Conservation (phyloP, 2,888 invertebrate genomes). For the Spilosoma lubricipeda region DNA sequence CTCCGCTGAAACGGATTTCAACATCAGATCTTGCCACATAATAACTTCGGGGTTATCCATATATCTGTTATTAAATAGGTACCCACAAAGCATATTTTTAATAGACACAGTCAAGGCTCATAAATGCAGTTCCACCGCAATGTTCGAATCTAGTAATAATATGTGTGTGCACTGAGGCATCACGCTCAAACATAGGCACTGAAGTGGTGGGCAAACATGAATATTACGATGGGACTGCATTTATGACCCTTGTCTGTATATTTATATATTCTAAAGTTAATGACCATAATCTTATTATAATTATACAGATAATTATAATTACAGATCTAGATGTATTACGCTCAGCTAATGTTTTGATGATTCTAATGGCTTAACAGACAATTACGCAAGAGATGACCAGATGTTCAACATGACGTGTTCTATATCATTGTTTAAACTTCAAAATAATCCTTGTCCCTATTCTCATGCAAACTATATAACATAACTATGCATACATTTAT, state of each 20-base stretch:
- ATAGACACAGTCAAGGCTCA: no score
- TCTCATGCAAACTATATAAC: constrained; percentile 50
- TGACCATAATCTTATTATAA: not conserved
- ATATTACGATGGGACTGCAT: no score
- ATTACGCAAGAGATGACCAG: constrained; percentile 55
- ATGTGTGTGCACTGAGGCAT: no score
- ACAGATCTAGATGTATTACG: not conserved
- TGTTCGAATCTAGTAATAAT: no score
- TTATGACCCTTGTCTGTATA: no score
- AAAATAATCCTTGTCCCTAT: constrained; percentile 61
- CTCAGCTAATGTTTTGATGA: constrained; percentile 24
- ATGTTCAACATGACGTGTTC: constrained; percentile 60
- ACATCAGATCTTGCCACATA: not conserved
- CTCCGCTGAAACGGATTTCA: not conserved
- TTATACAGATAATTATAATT: not conserved
- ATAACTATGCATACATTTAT: constrained; percentile 34
- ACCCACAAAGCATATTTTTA: not conserved
- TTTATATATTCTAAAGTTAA: not conserved
- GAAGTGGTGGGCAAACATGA: no score
- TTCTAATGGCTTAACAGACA: constrained; percentile 26
- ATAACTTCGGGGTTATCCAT: not conserved
- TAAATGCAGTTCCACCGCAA: not conserved
- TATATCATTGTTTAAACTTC: constrained; percentile 53
- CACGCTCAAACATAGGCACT: no score
- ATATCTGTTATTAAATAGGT: not conserved